Base-by-base conservation (phyloP, 2,797 vertebrate species). In the Tauraco hartlaubi region DNA sequence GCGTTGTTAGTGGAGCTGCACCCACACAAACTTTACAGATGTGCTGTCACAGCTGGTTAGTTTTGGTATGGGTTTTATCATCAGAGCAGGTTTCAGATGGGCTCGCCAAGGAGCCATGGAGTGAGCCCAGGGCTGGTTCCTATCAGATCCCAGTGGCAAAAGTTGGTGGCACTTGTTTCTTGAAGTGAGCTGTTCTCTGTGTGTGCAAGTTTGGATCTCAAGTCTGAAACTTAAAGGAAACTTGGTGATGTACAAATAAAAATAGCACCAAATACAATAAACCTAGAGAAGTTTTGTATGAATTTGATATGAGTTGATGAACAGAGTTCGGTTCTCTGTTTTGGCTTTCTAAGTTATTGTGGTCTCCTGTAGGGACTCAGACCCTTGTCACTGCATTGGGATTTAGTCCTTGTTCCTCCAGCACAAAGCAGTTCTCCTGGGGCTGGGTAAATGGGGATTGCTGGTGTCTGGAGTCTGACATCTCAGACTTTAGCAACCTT, bases 11-110 rank as follows among this genome's bases (percentile, higher is more conserved):
- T 9, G 2, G 62, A 67, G 62, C 81, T 61, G 74, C 43, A 23
- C 35, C 13, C 12, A 1, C 5, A 4, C 4, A 59, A 5, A 68
- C 20, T 28, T 44, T 46, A 22, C 1, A 4, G 39, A 18, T 0
- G 0, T 35, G 29, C 18, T 69, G 46, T 44, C 52, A n/a, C 13
- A 20, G 6, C 48, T 64, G 39, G 6, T 46, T 74, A 12, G 19
- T 63, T 61, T 77, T 58, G 15, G 54, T 21, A 15, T 87, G 78
- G 56, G 43, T 71, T 95, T 84, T 88, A 6, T 15, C 61, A 29
- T 11, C 8, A 6, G 37, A 68, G n/a, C 33, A 22, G 46, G 39
- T 78, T 86, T 76, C 35, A 69, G 52, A 6, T 25, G 51, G 33
- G n/a, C 28, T 90, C 23, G 2, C n/a, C 13, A 9, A n/a, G 20